Percentiles rank a stretch among this genome's conserved stretches.
phyloP scores from a whole-genome alignment of 2,113 vertebrate genomes.

The Mirza zaza region DNA sequence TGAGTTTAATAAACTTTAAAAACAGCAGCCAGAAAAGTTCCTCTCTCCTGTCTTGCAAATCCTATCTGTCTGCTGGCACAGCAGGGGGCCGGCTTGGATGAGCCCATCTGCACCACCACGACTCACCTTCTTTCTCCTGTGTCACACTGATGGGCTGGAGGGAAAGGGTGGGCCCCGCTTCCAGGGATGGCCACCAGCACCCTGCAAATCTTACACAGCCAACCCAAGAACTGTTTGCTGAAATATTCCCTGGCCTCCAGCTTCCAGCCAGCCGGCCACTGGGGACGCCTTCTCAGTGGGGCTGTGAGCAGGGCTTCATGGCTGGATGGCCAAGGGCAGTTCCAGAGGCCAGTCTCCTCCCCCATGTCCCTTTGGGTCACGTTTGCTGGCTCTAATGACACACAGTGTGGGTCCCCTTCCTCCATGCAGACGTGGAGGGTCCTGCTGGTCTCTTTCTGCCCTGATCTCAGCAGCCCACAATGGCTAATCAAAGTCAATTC shows the following conservation, averaged over 20 bases:
- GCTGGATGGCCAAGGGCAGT: background rate
- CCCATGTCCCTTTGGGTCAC: background rate
- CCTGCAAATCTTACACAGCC: background rate
- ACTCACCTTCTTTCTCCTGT: background rate
- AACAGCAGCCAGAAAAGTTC: background rate
- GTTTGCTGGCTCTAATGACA: background rate
- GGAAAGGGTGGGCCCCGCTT: background rate
- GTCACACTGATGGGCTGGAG: background rate
- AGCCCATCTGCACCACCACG: background rate
- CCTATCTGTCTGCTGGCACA: background rate
- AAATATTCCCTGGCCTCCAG: background rate
- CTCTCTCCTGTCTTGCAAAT: background rate
- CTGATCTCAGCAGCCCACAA: background rate
- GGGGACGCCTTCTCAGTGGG: background rate
- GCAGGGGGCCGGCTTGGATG: background rate
- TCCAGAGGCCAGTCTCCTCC: background rate
- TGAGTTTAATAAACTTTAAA: conserved; percentile 3
- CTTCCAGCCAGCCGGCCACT: background rate
- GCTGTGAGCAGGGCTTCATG: background rate
- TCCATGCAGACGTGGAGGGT: background rate
- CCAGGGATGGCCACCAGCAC: background rate
- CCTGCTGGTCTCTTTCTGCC: background rate
- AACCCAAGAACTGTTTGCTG: background rate
- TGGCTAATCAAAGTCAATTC: background rate
- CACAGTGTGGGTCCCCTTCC: background rate